Percentiles rank a stretch among this genome's conserved stretches.
Evolutionary conservation across 2,888 invertebrate species (phyloP).

Genomic region (Ctena decussata): DNA sequence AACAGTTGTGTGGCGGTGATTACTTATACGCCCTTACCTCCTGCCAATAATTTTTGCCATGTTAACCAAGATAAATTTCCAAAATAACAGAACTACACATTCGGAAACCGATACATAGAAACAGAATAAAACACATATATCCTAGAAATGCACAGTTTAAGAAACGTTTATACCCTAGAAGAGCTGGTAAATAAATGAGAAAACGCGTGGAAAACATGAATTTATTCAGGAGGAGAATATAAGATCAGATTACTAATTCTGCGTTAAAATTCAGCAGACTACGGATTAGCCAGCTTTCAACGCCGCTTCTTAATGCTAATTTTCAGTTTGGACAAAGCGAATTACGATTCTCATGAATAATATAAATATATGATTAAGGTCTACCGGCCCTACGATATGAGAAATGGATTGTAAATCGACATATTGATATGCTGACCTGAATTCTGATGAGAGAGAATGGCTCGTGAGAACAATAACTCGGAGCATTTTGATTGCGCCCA

Average conservation of each 20-base stretch:
- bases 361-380: constrained; percentile 77
- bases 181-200: constrained; percentile 69
- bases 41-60: no score
- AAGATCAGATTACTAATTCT: constrained; percentile 74
- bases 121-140: background rate
- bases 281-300: constrained; percentile 74
- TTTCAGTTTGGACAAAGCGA: constrained; percentile 77
- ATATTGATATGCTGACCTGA: constrained; percentile 29
- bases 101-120: background rate
- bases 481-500: no score
- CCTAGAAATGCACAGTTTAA: background rate
- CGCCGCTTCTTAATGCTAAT: constrained; percentile 75
- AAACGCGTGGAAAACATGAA: constrained; percentile 70
- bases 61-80: background rate
- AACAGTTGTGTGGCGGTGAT: no score
- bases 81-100: background rate
- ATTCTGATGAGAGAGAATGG: constrained; percentile 6
- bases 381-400: constrained; percentile 57
- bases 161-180: constrained; percentile 35
- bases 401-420: constrained; percentile 52
- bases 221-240: constrained; percentile 71
- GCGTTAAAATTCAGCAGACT: constrained; percentile 77
- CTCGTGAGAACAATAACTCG: constrained; percentile 2
- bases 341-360: constrained; percentile 77
- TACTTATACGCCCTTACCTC: no score